Base-by-base conservation (phyloP, 2,113 vertebrate genomes). In the Phycodurus eques region DNA sequence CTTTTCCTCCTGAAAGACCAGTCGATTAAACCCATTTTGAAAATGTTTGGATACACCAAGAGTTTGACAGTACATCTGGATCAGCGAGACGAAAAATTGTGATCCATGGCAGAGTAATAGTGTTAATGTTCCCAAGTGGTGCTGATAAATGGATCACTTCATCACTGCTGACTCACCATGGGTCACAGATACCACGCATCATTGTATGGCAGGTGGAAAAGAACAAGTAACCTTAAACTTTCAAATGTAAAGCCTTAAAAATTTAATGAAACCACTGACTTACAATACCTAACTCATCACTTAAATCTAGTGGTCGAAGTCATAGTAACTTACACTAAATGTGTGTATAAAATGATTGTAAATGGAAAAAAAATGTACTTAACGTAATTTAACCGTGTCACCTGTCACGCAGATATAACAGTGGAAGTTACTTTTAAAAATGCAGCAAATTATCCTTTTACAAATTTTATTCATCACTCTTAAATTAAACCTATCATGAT, bases 161-260 rank as follows among this genome's bases (percentile, higher is more conserved):
- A 77, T 81, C 72, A 71, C 68, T 84, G 85, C 85, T 88, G 88
- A 88, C 74, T 88, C 85, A 91, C 71, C 78, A 75, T 54, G 62
- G 76, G 62, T 66, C 60, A 78, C 73, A 65, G 67, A 80, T 76
- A 72, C 59, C 73, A 53, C 15, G 11, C 78, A 72, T 31, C 74
- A 61, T 63, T 75, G 42, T 22, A 65, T 44, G 63, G 43, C 43
- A 8, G n/a, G 22, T 46, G 64, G 35, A 27, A 22, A 66, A 14
- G 63, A 8, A 22, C 46, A 14, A 47, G 13, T 47, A 17, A 31
- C n/a, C 22, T 46, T 27, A 15, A 60, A 60, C 31, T 54, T 31
- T 27, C 1, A 39, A 39, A 39, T 39, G 35, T 39, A 39, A 39
- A 39, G 35, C 59, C 31, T 33, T 31, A 60, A 35, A 35, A 60